Conservation (phyloP, 2,888 invertebrate genomes). For the Caenorhabditis afra region DNA sequence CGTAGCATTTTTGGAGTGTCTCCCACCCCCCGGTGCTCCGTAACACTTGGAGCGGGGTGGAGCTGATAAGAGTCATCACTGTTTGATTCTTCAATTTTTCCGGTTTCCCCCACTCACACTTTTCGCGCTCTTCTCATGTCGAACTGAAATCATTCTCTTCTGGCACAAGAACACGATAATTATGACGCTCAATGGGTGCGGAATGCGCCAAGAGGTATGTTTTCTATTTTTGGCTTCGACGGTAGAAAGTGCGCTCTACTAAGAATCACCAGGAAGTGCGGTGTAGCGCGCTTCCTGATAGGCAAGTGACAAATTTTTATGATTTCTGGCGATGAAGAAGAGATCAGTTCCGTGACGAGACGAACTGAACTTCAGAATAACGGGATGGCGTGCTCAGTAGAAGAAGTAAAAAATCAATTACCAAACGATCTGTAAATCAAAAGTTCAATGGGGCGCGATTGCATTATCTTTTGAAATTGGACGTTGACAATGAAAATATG, state of each 20-base stretch:
- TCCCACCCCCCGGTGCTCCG: conserved; percentile 6
- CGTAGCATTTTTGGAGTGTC: background rate
- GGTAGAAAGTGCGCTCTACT: background rate
- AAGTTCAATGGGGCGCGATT: no score
- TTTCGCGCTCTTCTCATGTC: no score
- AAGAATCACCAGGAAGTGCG: background rate
- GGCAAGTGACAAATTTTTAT: no score
- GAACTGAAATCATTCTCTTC: background rate
- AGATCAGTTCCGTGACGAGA: no score
- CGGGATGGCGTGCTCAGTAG: no score
- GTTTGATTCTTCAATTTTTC: conserved; percentile 43
- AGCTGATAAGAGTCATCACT: conserved; percentile 27
- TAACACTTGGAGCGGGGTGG: background rate
- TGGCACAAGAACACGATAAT: background rate
- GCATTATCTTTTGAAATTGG: no score
- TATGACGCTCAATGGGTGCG: conserved; percentile 46
- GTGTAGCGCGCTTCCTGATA: no score
- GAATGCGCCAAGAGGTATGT: conserved; percentile 45
- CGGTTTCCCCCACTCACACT: conserved; percentile 13
- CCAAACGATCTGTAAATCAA: no score
- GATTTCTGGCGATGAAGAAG: no score
- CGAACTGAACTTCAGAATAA: no score
- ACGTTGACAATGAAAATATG: no score
- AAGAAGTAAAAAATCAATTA: background rate
- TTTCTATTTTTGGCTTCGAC: background rate